Percentiles rank a stretch among this genome's conserved stretches.
These are phyloP conservation scores for Aphelenchoides besseyi DNA, from an alignment of 1,140 invertebrate genomes.

Conservation along the genomic window DNA sequence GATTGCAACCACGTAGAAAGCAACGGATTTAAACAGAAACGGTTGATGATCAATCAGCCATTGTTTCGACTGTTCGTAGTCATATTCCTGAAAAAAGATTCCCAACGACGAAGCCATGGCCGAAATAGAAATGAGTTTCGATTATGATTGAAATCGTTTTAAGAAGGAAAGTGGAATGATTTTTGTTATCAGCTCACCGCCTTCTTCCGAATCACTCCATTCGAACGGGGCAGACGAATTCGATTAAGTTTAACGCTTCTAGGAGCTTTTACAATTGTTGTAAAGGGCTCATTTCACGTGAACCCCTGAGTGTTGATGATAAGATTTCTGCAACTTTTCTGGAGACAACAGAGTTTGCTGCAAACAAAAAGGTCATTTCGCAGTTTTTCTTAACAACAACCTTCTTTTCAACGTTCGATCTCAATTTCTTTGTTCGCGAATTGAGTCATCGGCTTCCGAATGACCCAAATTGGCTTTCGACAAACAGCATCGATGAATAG, in stretches of 20 bases:
- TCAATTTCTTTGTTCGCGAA: not conserved
- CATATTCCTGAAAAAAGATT: conserved; percentile 42
- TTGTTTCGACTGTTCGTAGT: conserved; percentile 41
- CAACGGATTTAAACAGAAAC: conserved; percentile 62
- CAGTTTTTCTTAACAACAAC: not conserved
- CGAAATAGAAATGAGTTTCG: no score
- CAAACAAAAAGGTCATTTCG: not conserved
- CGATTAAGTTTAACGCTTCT: not conserved
- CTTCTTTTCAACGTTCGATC: not conserved
- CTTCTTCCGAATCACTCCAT: no score
- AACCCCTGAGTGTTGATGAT: no score
- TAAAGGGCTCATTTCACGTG: no score
- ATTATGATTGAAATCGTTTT: no score
- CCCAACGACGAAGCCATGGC: conserved; percentile 13
- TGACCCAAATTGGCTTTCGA: no score
- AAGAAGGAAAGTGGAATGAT: no score
- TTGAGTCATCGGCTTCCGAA: no score
- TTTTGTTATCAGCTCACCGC: not conserved
- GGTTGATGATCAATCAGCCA: conserved; percentile 41
- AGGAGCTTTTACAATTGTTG: not conserved
- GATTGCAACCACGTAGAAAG: conserved; percentile 77
- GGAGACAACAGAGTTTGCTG: no score
- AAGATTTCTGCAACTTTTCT: no score
- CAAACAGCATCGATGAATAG: no score
- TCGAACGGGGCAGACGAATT: no score